Base-by-base conservation (phyloP, 2,113 vertebrate genomes). In the Camelus dromedarius region DNA sequence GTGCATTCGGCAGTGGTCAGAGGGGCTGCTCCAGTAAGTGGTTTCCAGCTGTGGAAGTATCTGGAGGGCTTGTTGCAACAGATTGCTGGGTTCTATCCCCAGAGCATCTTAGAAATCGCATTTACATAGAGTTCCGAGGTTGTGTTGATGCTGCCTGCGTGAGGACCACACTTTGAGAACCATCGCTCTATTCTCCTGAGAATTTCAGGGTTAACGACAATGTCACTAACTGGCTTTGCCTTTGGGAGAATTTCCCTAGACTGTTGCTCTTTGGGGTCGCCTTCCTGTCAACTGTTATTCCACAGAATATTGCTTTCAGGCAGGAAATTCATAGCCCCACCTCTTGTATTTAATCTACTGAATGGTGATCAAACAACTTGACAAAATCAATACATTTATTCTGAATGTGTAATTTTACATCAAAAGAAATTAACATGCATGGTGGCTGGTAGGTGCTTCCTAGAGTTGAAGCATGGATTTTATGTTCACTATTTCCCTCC, bases 341-440 rank as follows among this genome's bases (percentile, higher is more conserved):
- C n/a, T 76, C n/a, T 83, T 77, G 13, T 46, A 69, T 56, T 93
- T 93, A 83, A 86, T 62, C 28, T 52, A 94, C 66, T 48, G 42
- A 56, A 5, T 0, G 86, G 12, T 64, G 73, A 69, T 56, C 46
- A 91, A 93, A 85, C 10, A 82, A 81, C 28, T 72, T 69, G 72
- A 81, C 46, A 79, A 93, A 95, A 79, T 91, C 46, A 60, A 48
- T 82, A n/a, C 13, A 69, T 80, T 85, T 90, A 70, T 89, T 79
- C 96, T 83, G 87, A 94, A 79, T 70, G 10, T 73, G 16, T 52
- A 82, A 86, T 70, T 92, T 93, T 75, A 81, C 30, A 80, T 32
- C 0, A 73, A 89, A 80, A 48, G 18, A 93, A 94, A 70, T 30
- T 24, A 95, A 64, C 35, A 92, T 28, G 20, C 42, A 87, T 88